phyloP scores from a whole-genome alignment of 2,888 invertebrate species.

The Mesopsocus fuscifrons region DNA sequence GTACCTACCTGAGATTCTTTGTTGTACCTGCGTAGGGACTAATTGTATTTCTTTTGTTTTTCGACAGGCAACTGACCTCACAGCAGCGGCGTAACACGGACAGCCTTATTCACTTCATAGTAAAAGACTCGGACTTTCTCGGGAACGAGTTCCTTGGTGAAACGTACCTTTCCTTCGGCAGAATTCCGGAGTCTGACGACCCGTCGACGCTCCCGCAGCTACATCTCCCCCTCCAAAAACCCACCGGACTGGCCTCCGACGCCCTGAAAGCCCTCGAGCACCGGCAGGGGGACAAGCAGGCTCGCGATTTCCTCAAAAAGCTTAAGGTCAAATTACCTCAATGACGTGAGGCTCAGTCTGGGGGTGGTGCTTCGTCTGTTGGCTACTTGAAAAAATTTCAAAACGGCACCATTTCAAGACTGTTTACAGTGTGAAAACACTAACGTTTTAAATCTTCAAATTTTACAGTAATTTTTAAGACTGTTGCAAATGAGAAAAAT shows the following conservation, averaged over 20 bases:
- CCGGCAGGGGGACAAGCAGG: slow-evolving; percentile 71
- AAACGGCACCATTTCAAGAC: slow-evolving; percentile 8
- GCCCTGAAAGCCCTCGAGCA: slow-evolving; percentile 59
- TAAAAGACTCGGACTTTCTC: slow-evolving; percentile 93
- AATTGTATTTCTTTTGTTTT: slow-evolving; percentile 12
- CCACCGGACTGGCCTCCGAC: slow-evolving; percentile 41
- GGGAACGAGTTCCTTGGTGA: slow-evolving; percentile 92
- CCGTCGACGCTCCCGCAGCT: slow-evolving; percentile 45
- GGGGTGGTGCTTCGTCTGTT: slow-evolving; percentile 14
- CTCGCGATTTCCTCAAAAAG: slow-evolving; percentile 73
- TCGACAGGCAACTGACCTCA: slow-evolving; percentile 42
- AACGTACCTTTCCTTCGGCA: slow-evolving; percentile 66
- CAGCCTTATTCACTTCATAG: slow-evolving; percentile 65
- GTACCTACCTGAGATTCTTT: too few relatives aligned
- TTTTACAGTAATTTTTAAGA: too few relatives aligned
- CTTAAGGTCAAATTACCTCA: slow-evolving; percentile 39
- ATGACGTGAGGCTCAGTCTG: slow-evolving; percentile 1
- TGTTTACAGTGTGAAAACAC: slow-evolving; percentile 9
- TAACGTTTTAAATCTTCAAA: slow-evolving; percentile 11
- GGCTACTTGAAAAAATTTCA: slow-evolving; percentile 11
- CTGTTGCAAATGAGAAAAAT: too few relatives aligned
- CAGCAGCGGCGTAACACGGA: slow-evolving; percentile 42
- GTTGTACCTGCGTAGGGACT: too few relatives aligned
- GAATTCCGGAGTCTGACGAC: slow-evolving; percentile 41
- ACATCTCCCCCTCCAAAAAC: slow-evolving; percentile 48